phyloP scores from a whole-genome alignment of 2,113 vertebrate species.

The Pampusana beccarii region DNA sequence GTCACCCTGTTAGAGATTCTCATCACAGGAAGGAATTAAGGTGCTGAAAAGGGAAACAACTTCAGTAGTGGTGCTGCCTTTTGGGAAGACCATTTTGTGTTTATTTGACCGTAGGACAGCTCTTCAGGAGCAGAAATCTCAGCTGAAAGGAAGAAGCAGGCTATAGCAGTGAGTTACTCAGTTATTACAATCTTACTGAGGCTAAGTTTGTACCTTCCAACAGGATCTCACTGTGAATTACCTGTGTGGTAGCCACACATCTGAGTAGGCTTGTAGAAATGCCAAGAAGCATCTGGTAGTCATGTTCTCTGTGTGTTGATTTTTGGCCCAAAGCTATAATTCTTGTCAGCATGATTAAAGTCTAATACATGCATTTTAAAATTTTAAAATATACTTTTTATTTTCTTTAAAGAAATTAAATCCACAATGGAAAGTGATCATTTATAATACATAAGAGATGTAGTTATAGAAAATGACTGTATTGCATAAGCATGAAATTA shows the following conservation, averaged over 20 bases:
- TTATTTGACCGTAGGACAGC: background rate
- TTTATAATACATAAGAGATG: background rate
- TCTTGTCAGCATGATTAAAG: background rate
- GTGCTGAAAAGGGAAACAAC: background rate
- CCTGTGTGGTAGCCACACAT: accelerated
- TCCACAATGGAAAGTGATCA: background rate
- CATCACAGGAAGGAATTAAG: background rate
- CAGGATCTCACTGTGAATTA: background rate
- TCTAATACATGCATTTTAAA: background rate
- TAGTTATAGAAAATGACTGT: background rate
- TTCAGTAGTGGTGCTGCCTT: background rate
- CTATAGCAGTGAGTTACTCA: background rate
- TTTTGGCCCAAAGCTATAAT: background rate
- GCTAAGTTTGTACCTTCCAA: background rate
- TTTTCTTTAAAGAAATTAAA: background rate
- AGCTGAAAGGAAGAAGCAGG: background rate
- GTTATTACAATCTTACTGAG: background rate
- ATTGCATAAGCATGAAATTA: background rate
- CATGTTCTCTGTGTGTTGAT: background rate
- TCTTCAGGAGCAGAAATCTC: background rate
- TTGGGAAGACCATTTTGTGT: background rate
- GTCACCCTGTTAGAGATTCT: background rate
- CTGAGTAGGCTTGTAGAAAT: background rate
- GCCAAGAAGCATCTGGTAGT: background rate
- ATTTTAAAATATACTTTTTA: background rate